Evolutionary conservation across 2,113 vertebrate species (phyloP).

Genomic region (Alosa alosa): DNA sequence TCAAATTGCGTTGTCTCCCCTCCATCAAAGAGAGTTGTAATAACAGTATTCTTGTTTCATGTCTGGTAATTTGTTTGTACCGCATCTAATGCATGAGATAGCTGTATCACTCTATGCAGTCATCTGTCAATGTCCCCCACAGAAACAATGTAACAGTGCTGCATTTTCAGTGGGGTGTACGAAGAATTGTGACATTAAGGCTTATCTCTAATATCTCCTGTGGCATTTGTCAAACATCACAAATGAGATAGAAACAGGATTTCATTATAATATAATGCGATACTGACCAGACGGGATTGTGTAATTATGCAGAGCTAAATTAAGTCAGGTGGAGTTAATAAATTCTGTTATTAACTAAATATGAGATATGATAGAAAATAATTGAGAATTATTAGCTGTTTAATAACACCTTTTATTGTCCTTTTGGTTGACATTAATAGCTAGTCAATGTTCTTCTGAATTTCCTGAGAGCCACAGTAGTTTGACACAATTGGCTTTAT

Average conservation of each 20-base stretch:
- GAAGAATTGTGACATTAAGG: neutral
- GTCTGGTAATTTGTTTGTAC: neutral
- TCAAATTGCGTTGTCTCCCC: neutral
- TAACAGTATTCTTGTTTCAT: neutral
- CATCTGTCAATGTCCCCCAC: neutral
- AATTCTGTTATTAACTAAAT: neutral
- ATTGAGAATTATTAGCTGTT: neutral
- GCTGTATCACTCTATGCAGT: neutral
- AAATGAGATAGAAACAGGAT: neutral
- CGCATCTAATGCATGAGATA: neutral
- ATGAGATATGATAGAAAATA: neutral
- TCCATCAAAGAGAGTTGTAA: neutral
- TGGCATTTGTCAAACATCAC: neutral
- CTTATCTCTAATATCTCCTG: neutral
- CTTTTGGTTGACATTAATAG: neutral
- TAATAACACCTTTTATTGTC: neutral
- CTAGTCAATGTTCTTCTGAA: neutral
- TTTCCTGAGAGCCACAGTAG: neutral
- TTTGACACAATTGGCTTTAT: neutral
- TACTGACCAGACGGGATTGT: neutral
- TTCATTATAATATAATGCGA: neutral
- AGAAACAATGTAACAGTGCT: neutral
- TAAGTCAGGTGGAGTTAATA: neutral
- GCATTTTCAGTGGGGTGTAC: neutral
- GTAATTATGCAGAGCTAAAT: neutral